phyloP scores from a whole-genome alignment of 2,888 invertebrate species.

The Charanyca ferruginea region DNA sequence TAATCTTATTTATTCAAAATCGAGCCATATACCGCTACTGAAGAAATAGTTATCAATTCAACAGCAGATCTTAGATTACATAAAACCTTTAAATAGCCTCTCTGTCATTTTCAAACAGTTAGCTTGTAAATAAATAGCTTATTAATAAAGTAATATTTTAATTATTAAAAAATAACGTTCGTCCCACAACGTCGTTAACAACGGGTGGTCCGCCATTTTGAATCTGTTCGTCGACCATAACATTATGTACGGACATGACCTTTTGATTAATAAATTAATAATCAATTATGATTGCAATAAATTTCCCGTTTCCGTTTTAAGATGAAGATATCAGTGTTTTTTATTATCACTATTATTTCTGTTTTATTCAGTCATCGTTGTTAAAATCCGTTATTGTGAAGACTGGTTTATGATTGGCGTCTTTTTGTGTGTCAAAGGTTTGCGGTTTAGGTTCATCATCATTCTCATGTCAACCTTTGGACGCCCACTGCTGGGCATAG shows the following conservation, averaged over 20 bases:
- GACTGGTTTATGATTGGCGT: constrained; percentile 4
- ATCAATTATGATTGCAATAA: constrained; percentile 62
- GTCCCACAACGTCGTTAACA: constrained; percentile 52
- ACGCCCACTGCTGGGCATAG: no score
- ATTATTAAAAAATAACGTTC: constrained; percentile 56
- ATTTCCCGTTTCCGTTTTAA: constrained; percentile 47
- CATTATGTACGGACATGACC: constrained; percentile 39
- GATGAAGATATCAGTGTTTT: constrained; percentile 51
- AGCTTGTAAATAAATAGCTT: constrained; percentile 46
- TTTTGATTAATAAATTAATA: constrained; percentile 56
- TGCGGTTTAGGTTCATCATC: not conserved
- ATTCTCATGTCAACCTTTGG: no score
- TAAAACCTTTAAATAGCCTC: not conserved
- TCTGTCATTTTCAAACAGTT: constrained; percentile 28
- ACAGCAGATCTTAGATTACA: not conserved
- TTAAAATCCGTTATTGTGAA: constrained; percentile 22
- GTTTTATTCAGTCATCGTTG: constrained; percentile 19
- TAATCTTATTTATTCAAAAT: no score
- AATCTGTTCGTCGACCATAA: constrained; percentile 4
- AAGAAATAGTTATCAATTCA: not conserved
- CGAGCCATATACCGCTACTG: no score
- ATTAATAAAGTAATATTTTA: constrained; percentile 60
- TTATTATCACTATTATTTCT: constrained; percentile 26
- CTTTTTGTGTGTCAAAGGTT: not conserved
- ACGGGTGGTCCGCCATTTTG: constrained; percentile 58